phyloP scores from a whole-genome alignment of 2,888 invertebrate genomes.

The Torymus auratus region DNA sequence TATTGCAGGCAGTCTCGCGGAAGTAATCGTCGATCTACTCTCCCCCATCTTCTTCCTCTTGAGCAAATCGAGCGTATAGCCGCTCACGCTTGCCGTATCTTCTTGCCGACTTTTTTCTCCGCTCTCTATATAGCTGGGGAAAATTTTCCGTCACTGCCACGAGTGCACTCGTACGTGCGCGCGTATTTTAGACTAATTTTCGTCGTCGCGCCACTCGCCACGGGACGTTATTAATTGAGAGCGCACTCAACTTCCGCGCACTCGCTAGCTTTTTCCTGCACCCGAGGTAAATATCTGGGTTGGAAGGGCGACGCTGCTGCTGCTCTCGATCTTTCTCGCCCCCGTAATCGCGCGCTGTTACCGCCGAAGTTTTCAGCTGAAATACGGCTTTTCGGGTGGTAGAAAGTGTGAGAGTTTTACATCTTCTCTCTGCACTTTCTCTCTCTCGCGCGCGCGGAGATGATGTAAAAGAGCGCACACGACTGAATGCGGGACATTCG shows the following conservation, averaged over 20 bases:
- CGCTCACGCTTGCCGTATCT: slow-evolving; percentile 46
- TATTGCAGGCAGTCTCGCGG: slow-evolving; percentile 56
- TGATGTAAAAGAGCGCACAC: too few species aligned
- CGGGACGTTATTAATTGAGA: slow-evolving; percentile 50
- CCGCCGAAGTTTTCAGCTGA: too few species aligned
- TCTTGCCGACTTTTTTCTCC: not conserved
- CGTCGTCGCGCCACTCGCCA: not conserved
- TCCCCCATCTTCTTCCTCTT: slow-evolving; percentile 29
- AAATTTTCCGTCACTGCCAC: slow-evolving; percentile 15
- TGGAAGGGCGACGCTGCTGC: not conserved
- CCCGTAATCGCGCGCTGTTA: too few species aligned
- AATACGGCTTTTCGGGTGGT: too few species aligned
- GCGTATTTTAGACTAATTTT: slow-evolving; percentile 47
- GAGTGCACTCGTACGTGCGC: slow-evolving; percentile 38
- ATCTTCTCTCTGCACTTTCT: too few species aligned
- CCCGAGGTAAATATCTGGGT: not conserved
- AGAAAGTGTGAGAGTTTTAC: too few species aligned
- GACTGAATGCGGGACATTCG: too few species aligned
- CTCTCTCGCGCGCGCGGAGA: too few species aligned
- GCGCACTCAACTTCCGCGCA: not conserved
- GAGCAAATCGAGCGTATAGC: slow-evolving; percentile 48
- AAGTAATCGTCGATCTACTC: slow-evolving; percentile 52
- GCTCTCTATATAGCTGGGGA: not conserved
- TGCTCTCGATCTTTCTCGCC: not conserved
- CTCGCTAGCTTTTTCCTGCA: not conserved